These are phyloP conservation scores for Ateles fusciceps DNA, from an alignment of 2,797 vertebrate species.

Conservation along the genomic window DNA sequence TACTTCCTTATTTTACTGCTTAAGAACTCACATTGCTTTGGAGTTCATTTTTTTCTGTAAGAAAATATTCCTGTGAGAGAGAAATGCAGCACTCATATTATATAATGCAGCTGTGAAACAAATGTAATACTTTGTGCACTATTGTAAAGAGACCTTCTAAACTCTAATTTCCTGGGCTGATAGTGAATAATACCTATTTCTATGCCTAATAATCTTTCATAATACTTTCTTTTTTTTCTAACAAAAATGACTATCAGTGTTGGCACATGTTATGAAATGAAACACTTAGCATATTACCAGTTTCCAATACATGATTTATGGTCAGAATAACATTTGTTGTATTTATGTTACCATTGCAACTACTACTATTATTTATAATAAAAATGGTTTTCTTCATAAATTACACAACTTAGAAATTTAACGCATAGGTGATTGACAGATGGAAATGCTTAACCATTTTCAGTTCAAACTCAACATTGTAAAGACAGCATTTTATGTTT, in stretches of 20 bases:
- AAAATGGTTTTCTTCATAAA: neutral
- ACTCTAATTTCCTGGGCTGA: neutral
- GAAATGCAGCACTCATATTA: neutral
- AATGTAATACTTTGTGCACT: neutral
- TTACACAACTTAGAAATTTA: neutral
- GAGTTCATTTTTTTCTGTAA: neutral
- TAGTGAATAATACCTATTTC: neutral
- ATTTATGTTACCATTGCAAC: neutral
- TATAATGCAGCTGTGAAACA: neutral
- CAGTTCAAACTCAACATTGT: neutral
- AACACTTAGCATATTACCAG: neutral
- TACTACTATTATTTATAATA: neutral
- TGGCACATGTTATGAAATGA: neutral
- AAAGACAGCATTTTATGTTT: neutral
- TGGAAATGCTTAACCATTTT: neutral
- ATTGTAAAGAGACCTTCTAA: neutral
- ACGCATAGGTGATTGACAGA: neutral
- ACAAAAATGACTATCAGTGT: neutral
- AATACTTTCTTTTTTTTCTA: slow-evolving; percentile 14
- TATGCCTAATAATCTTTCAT: neutral
- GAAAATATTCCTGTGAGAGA: slow-evolving; percentile 9
- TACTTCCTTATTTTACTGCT: neutral
- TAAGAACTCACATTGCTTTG: neutral
- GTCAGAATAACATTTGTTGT: neutral
- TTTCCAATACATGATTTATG: neutral